Percentiles rank a stretch among this genome's conserved stretches.
These are phyloP conservation scores for Heteropelma amictum DNA, from an alignment of 2,888 invertebrate genomes.

Conservation along the genomic window DNA sequence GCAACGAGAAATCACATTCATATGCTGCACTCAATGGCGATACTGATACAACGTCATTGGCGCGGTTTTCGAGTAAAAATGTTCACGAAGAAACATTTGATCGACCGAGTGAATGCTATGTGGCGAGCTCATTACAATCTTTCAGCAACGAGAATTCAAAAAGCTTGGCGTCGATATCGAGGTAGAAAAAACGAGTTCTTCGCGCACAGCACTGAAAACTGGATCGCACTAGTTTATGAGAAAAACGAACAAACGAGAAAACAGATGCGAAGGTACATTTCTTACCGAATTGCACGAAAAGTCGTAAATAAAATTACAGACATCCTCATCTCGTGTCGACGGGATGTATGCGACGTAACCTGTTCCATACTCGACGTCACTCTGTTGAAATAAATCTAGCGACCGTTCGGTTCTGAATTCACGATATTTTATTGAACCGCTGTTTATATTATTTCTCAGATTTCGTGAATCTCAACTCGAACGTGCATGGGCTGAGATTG, in stretches of 20 bases:
- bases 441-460: conserved; percentile 47
- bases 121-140: conserved; percentile 61
- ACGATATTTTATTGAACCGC: not conserved
- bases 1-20: conserved; percentile 64
- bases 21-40: conserved; percentile 61
- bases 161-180: conserved; percentile 68
- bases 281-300: not conserved
- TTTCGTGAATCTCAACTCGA: conserved; percentile 57
- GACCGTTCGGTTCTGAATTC: not conserved
- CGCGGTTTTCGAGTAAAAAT: conserved; percentile 61
- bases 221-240: conserved; percentile 59
- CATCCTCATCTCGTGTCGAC: not conserved
- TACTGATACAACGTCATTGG: conserved; percentile 67
- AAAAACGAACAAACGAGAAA: conserved; percentile 60
- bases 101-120: conserved; percentile 58
- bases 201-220: conserved; percentile 56
- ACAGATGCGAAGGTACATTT: conserved; percentile 61
- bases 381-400: not conserved
- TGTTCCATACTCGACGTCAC: not conserved
- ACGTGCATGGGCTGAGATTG: conserved; percentile 46
- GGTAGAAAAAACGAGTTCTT: conserved; percentile 58
- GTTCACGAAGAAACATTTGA: conserved; percentile 48
- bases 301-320: not conserved
- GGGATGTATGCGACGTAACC: no score
- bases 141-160: conserved; percentile 68